Evolutionary conservation across 2,797 vertebrate species (phyloP), one percentile per base, ranked within the genome.

Genomic region (Sebastes diaconus): DNA sequence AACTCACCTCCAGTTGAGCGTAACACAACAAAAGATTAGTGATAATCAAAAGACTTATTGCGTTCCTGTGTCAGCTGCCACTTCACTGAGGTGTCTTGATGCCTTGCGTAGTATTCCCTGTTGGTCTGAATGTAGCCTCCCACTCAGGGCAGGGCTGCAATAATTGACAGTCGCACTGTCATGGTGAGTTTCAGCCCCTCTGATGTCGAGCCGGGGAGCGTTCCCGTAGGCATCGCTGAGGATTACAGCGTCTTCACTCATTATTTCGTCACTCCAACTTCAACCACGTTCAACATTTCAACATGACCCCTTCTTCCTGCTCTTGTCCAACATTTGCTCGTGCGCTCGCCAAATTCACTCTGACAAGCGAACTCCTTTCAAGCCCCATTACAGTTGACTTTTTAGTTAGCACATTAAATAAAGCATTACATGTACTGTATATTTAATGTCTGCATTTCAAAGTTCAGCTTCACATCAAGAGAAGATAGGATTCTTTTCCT

Each of bases 261-360:
- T 84, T 87, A 88, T 95, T 94, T 92, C 94, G 91, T 94, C 94
- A 94, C 75, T 88, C 84, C 61, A 52, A 85, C 82, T 86, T 84
- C 83, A 84, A 70, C 80, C 67, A 57, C 11, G 50, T 85, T 93
- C 86, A 89, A 84, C 83, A 60, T 79, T 87, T 85, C 86, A 87
- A 76, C 85, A 63, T 60, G 75, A 89, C 84, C 76, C 82, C 84
- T 32, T 69, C 75, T 65, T 79, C 85, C 73, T 60, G 2, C 68
- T 78, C 74, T 20, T 72, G 85, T 83, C 85, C 50, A 74, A 71
- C 59, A 16, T 71, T 78, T 65, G 60, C 70, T 61, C 22, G 4
- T 7, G 3, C 2, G 3, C 77, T 69, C 64, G n/a, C 64, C 60
- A 75, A 82, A 90, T 84, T 88, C 70, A 54, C 57, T n/a, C 42